Evolutionary conservation across 2,888 invertebrate species (phyloP).

Genomic region (Stratiomys singularior): DNA sequence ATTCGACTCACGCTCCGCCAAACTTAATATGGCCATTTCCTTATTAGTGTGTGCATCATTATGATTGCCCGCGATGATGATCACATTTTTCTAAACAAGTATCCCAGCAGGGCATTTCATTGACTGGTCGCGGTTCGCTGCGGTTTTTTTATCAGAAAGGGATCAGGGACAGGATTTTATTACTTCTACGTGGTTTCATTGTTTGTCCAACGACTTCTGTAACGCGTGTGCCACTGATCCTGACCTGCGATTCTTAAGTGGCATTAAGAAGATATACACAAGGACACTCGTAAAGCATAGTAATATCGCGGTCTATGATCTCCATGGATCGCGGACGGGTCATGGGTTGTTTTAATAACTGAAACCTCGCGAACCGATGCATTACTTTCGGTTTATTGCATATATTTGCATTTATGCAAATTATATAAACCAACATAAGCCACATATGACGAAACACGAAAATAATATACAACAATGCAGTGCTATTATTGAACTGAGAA

Average conservation of each 20-base stretch:
- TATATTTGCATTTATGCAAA: slow-evolving; percentile 24
- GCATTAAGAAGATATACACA: slow-evolving; percentile 14
- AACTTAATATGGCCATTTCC: too few species aligned
- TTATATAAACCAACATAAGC: background rate
- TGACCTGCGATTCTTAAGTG: slow-evolving; percentile 34
- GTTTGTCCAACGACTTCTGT: background rate
- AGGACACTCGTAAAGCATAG: background rate
- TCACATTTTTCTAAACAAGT: slow-evolving; percentile 13
- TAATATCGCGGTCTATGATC: slow-evolving; percentile 27
- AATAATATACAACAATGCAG: too few species aligned
- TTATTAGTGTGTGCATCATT: too few species aligned
- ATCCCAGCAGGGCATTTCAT: background rate
- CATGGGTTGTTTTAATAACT: slow-evolving; percentile 10
- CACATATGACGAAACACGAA: background rate
- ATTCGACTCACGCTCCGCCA: too few species aligned
- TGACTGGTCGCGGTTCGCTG: slow-evolving; percentile 33
- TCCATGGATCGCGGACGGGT: slow-evolving; percentile 12
- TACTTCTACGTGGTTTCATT: slow-evolving; percentile 20
- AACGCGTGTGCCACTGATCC: slow-evolving; percentile 10
- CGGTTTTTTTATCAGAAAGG: slow-evolving; percentile 5
- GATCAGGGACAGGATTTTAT: slow-evolving; percentile 36
- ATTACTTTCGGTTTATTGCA: background rate
- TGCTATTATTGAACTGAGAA: too few species aligned
- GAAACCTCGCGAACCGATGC: background rate
- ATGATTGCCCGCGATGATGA: slow-evolving; percentile 2